Evolutionary conservation across 2,113 vertebrate species (phyloP), one percentile per base, ranked within the genome.

Genomic region (Apodemus speciosus): DNA sequence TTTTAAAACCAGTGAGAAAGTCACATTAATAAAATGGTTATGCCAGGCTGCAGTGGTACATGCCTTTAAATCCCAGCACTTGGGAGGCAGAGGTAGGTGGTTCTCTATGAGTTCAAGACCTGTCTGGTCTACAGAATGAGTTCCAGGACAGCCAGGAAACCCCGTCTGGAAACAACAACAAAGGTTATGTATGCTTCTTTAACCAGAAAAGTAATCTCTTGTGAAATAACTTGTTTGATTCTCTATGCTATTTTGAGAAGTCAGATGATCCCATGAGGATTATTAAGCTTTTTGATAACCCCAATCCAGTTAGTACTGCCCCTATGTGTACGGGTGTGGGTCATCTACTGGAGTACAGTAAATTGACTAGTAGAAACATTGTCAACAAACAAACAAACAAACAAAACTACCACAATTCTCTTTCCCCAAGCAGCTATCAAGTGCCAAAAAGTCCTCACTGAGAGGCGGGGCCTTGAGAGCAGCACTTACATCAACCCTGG

Each of bases 191-290:
- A 83, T 77, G 40, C 18, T 81, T 80, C 64, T 53, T 90, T 89
- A 64, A 90, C 69, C 25, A 84, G 30, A 32, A 79, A 93, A 90
- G 94, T 88, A 91, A 93, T 84, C 56, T 64, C 21, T 85, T 83
- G 6, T 85, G 88, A 85, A 94, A 46, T 88, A 56, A 73, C 30
- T 81, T 77, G 62, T 94, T 75, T 94, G 32, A 58, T 84, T 84
- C 23, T 69, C 62, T 69, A 27, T 21, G 75, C 38, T 69, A 58
- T 66, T 89, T 90, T 90, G 30, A 94, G 56, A 49, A 85, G 16
- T 93, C 77, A 89, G 58, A 58, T 83, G 77, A 79, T 25, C 25
- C 68, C 46, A 60, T 0, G 40, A 38, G 94, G 16, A 88, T 3
- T 53, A 20, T 18, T 53, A 81, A 6, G 49, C 15, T 43, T 43